Evolutionary conservation across 2,113 vertebrate genomes (phyloP).

Genomic region (Trogon melanurus): DNA sequence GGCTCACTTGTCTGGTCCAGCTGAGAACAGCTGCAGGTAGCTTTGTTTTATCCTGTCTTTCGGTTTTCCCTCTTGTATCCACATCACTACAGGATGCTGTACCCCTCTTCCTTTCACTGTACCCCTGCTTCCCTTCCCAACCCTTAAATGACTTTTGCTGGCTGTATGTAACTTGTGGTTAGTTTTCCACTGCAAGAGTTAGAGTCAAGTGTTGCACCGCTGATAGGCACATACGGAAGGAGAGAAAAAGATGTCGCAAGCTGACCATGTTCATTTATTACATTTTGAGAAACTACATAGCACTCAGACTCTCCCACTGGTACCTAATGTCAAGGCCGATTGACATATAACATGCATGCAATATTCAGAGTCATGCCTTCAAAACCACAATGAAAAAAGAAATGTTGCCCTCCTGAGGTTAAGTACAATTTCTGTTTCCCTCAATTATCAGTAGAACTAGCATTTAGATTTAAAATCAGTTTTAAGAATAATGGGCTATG

Average conservation of each 20-base stretch:
- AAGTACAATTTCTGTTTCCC: not conserved
- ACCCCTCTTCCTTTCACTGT: not conserved
- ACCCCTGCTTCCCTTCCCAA: not conserved
- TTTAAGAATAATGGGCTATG: not conserved
- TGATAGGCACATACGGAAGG: not conserved
- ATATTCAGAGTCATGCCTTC: not conserved
- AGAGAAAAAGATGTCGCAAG: not conserved
- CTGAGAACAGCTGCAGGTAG: not conserved
- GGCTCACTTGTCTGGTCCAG: not conserved
- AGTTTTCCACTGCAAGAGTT: not conserved
- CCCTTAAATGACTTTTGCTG: not conserved
- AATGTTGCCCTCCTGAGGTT: not conserved
- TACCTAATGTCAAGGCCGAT: not conserved
- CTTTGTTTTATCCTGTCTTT: not conserved
- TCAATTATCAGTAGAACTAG: not conserved
- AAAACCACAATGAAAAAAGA: not conserved
- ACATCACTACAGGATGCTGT: not conserved
- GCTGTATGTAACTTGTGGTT: not conserved
- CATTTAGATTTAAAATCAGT: not conserved
- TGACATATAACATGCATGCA: not conserved
- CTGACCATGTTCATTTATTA: not conserved
- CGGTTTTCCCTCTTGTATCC: not conserved
- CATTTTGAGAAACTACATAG: not conserved
- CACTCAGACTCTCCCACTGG: not conserved
- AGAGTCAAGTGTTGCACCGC: not conserved